These are phyloP conservation scores for Lemur catta DNA, from an alignment of 2,797 vertebrate genomes.

Conservation along the genomic window DNA sequence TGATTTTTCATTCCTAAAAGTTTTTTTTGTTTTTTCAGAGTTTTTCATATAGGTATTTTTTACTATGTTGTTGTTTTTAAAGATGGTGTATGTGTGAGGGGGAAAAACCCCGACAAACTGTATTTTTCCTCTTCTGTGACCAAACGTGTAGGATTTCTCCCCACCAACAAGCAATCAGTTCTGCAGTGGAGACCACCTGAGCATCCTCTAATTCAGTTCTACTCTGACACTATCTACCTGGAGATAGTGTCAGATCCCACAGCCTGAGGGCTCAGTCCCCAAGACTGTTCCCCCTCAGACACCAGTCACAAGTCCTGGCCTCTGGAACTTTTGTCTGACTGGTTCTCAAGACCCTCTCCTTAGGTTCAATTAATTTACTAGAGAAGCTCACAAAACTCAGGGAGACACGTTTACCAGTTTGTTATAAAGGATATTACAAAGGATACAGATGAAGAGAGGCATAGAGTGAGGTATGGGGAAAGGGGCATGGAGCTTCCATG, in stretches of 20 bases:
- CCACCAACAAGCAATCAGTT: not conserved
- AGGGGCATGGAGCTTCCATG: not conserved
- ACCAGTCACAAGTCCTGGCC: not conserved
- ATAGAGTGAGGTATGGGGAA: not conserved
- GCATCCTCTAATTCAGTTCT: not conserved
- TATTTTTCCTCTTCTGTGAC: not conserved
- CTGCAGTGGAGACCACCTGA: not conserved
- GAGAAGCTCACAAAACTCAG: not conserved
- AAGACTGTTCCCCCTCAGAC: not conserved
- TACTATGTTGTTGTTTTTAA: not conserved
- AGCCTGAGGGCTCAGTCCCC: not conserved
- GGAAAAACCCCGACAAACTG: not conserved
- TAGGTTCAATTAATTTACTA: not conserved
- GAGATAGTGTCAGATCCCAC: not conserved
- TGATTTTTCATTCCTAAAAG: conserved; percentile 5
- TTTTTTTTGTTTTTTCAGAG: not conserved
- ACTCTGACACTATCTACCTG: not conserved
- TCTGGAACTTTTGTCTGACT: not conserved
- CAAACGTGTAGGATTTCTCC: not conserved
- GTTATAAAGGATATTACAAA: not conserved
- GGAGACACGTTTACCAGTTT: not conserved
- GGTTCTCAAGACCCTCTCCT: not conserved
- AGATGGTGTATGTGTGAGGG: not conserved
- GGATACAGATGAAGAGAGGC: not conserved
- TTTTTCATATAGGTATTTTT: not conserved